Percentiles rank a stretch among this genome's conserved stretches.
Conservation (phyloP, 2,888 invertebrate genomes). For the Apamea monoglypha region DNA sequence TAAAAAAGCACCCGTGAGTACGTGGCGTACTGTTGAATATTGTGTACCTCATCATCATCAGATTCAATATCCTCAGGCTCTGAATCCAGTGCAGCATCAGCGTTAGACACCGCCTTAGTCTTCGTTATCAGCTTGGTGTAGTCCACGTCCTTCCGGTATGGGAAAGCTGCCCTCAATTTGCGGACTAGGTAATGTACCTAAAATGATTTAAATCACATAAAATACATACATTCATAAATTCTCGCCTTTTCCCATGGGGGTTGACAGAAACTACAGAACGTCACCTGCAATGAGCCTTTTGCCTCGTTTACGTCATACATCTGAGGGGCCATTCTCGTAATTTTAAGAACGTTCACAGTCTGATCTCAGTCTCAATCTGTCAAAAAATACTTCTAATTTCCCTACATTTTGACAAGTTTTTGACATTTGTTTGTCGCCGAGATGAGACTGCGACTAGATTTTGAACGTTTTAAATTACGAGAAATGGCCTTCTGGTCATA, state of each 20-base stretch:
- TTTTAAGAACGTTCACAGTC: no score
- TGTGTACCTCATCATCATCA: constrained; percentile 86
- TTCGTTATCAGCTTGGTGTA: constrained; percentile 84
- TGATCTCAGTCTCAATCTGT: no score
- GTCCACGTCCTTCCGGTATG: constrained; percentile 85
- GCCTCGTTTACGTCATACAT: no score
- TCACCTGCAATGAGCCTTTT: no score
- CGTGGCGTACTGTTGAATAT: not conserved
- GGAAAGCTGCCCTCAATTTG: constrained; percentile 83
- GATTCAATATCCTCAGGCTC: constrained; percentile 87
- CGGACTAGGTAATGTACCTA: constrained; percentile 84
- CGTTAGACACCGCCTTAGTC: constrained; percentile 70
- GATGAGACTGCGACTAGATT: no score
- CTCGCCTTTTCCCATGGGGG: not conserved
- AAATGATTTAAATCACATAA: not conserved
- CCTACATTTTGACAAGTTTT: no score
- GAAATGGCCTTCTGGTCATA: no score
- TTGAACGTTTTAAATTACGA: no score
- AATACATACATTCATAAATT: not conserved
- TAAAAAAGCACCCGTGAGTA: not conserved
- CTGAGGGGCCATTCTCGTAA: no score
- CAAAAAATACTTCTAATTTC: no score
- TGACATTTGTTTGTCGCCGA: no score
- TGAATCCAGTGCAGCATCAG: constrained; percentile 81
- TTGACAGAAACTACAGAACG: not conserved